Percentiles rank a stretch among this genome's conserved stretches.
Evolutionary conservation across 2,113 vertebrate species (phyloP).

Genomic region (Morone chrysops): DNA sequence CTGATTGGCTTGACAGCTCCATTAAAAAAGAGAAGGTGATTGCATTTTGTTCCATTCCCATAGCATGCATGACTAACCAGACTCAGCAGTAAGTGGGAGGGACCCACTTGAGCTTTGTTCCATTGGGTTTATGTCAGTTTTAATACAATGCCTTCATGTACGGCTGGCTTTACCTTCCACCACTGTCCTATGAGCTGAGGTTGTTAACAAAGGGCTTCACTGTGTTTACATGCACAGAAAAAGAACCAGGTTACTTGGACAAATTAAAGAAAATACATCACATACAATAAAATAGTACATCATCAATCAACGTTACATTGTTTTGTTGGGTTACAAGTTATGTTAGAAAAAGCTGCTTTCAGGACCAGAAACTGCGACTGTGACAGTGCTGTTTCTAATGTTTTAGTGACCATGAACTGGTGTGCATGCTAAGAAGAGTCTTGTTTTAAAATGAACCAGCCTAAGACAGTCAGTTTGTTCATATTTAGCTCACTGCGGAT

Average conservation of each 20-base stretch:
- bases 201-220: slow-evolving; percentile 54
- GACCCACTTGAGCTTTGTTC: slow-evolving; percentile 59
- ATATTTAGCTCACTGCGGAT: neutral
- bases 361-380: too few species aligned
- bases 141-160: slow-evolving; percentile 70
- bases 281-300: too few species aligned
- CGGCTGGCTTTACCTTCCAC: slow-evolving; percentile 56
- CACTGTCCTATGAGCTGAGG: slow-evolving; percentile 41
- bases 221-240: slow-evolving; percentile 26
- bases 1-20: slow-evolving; percentile 81
- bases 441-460: neutral
- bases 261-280: neutral
- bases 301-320: too few species aligned
- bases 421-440: too few species aligned
- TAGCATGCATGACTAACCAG: slow-evolving; percentile 79
- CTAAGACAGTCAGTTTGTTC: neutral
- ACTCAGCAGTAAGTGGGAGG: slow-evolving; percentile 63
- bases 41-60: slow-evolving; percentile 71
- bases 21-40: slow-evolving; percentile 80
- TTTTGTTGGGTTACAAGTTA: too few species aligned
- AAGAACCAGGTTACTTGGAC: neutral
- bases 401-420: too few species aligned
- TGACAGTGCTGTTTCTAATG: too few species aligned
- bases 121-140: slow-evolving; percentile 77
- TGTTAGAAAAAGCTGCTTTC: too few species aligned